Percentiles rank a stretch among this genome's conserved stretches.
Evolutionary conservation across 2,113 vertebrate species (phyloP).

Genomic region (Thryonomys swinderianus): DNA sequence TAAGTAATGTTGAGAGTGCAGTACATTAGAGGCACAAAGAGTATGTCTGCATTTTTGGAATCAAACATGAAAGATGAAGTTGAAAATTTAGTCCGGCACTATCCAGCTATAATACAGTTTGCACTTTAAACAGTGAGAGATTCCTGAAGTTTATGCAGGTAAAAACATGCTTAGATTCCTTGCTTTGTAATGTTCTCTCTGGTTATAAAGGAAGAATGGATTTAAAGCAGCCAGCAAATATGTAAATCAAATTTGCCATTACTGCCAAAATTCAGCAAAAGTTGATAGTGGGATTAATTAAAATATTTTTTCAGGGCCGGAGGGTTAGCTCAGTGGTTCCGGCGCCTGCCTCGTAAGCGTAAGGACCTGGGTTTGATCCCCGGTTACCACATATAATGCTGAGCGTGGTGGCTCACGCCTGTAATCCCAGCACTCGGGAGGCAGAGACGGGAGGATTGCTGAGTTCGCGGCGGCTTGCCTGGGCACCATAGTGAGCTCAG

Average conservation of each 20-base stretch:
- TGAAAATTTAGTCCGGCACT: not conserved
- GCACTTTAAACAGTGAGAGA: not conserved
- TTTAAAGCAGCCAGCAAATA: not conserved
- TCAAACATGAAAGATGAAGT: not conserved
- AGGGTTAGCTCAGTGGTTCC: no score
- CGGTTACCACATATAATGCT: no score
- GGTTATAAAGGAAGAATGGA: not conserved
- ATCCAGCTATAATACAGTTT: not conserved
- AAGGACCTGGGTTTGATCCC: no score
- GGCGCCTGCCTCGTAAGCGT: no score
- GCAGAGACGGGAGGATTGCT: no score
- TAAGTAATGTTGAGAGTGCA: not conserved
- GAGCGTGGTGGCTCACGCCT: no score
- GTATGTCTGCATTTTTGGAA: not conserved
- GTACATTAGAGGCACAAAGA: fast-evolving
- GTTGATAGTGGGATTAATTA: not conserved
- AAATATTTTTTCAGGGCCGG: not conserved
- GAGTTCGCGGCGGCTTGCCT: no score
- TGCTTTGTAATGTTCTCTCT: not conserved
- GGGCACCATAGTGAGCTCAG: no score
- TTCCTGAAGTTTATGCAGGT: not conserved
- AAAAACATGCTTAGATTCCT: not conserved
- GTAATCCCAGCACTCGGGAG: no score
- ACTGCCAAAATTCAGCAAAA: not conserved
- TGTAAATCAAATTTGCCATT: not conserved